These are phyloP conservation scores for Lemur catta DNA, from an alignment of 2,797 vertebrate genomes.

Conservation along the genomic window DNA sequence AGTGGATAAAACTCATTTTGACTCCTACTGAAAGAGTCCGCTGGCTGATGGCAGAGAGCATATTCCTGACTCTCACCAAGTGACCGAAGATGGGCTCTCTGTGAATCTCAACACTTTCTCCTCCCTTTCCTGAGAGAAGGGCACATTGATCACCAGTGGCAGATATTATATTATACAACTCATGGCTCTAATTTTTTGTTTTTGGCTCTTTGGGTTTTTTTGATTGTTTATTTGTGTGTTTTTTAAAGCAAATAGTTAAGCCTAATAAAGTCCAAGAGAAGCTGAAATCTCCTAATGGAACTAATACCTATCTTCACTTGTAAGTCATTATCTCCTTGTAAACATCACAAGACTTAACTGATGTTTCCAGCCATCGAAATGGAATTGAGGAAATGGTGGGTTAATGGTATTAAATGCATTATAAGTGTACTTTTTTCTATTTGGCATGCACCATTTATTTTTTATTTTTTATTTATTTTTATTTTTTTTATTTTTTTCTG, in stretches of 20 bases:
- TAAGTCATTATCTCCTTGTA: background rate
- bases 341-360: background rate
- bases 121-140: background rate
- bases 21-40: background rate
- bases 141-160: background rate
- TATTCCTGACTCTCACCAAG: background rate
- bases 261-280: background rate
- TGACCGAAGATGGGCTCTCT: background rate
- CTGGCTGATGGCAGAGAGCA: background rate
- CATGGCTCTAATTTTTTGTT: background rate
- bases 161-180: background rate
- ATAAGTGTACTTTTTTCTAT: background rate
- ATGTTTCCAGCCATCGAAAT: background rate
- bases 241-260: background rate
- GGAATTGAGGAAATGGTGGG: background rate
- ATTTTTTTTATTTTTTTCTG: no score
- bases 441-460: background rate
- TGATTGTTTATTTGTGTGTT: background rate
- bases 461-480: no score
- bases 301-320: background rate
- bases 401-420: background rate
- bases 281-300: background rate
- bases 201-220: background rate
- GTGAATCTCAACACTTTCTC: background rate
- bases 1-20: background rate